A percentile compares a stretch with the other conserved stretches of the same genome.
Conservation (phyloP, 2,888 invertebrate genomes). For the Cyclophora punctaria region DNA sequence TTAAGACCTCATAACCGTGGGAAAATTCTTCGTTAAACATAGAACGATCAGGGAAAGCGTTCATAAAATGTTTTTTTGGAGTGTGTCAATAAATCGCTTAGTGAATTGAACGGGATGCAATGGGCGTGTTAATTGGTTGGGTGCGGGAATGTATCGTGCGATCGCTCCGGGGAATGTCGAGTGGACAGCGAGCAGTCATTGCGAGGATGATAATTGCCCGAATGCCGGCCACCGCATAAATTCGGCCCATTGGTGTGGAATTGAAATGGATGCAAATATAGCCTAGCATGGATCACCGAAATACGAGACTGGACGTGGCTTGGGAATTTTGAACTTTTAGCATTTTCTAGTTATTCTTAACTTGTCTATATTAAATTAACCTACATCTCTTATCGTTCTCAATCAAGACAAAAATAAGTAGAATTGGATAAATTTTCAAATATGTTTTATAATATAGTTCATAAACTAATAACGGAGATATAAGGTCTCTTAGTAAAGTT, state of each 20-base stretch:
- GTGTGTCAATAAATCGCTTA: slow-evolving; percentile 55
- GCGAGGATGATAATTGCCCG: slow-evolving; percentile 66
- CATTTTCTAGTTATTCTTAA: too few species aligned
- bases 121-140: slow-evolving; percentile 68
- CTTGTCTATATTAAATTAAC: too few species aligned
- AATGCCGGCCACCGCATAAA: slow-evolving; percentile 45
- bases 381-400: too few species aligned
- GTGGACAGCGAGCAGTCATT: slow-evolving; percentile 58
- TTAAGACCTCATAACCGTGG: slow-evolving; percentile 74
- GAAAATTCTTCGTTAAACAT: slow-evolving; percentile 42
- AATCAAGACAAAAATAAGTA: too few species aligned
- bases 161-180: slow-evolving; percentile 30
- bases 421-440: too few species aligned
- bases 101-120: slow-evolving; percentile 58
- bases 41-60: slow-evolving; percentile 27
- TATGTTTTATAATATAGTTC: too few species aligned
- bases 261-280: slow-evolving; percentile 48
- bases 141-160: slow-evolving; percentile 36
- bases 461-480: too few species aligned
- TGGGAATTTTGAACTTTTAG: not conserved
- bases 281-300: slow-evolving; percentile 23
- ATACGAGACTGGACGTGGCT: slow-evolving; percentile 23
- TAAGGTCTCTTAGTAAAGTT: too few species aligned
- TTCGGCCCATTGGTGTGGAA: slow-evolving; percentile 54
- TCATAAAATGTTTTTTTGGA: slow-evolving; percentile 24